phyloP scores from a whole-genome alignment of 2,797 vertebrate genomes.

The Oceanodroma leucorhoa region DNA sequence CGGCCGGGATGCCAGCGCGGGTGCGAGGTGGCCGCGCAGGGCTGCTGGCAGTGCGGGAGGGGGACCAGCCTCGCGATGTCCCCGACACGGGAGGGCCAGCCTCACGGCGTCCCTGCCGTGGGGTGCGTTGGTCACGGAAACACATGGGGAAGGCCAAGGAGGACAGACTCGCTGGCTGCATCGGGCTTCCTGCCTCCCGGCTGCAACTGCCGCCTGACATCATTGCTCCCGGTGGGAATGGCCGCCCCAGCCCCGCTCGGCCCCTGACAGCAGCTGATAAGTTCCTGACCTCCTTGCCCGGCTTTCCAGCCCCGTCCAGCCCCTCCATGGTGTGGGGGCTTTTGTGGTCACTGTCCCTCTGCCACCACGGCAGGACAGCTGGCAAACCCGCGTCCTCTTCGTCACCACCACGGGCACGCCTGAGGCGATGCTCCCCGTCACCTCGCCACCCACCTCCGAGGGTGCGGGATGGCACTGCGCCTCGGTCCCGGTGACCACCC shows the following conservation, averaged over 20 bases:
- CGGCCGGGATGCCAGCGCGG: rapidly evolving
- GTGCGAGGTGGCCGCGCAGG: background rate
- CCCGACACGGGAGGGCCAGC: background rate
- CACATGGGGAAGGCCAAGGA: background rate
- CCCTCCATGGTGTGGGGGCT: background rate
- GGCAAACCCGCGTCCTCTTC: background rate
- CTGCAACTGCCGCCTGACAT: background rate
- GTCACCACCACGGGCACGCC: background rate
- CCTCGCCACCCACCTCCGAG: rapidly evolving
- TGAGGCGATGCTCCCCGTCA: rapidly evolving
- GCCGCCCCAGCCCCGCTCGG: background rate
- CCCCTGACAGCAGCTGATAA: background rate
- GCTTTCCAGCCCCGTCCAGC: background rate
- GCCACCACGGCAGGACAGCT: background rate
- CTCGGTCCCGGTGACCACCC: rapidly evolving
- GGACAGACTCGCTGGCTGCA: conserved; percentile 53
- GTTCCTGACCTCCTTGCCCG: background rate
- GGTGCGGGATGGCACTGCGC: rapidly evolving
- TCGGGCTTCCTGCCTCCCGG: conserved; percentile 45
- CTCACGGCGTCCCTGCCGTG: background rate
- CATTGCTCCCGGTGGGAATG: background rate
- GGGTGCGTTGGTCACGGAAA: conserved; percentile 7
- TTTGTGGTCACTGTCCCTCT: background rate
- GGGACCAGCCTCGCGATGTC: no score
- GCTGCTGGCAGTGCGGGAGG: background rate